phyloP scores from a whole-genome alignment of 2,888 invertebrate genomes.

The Asteroscopus sphinx region DNA sequence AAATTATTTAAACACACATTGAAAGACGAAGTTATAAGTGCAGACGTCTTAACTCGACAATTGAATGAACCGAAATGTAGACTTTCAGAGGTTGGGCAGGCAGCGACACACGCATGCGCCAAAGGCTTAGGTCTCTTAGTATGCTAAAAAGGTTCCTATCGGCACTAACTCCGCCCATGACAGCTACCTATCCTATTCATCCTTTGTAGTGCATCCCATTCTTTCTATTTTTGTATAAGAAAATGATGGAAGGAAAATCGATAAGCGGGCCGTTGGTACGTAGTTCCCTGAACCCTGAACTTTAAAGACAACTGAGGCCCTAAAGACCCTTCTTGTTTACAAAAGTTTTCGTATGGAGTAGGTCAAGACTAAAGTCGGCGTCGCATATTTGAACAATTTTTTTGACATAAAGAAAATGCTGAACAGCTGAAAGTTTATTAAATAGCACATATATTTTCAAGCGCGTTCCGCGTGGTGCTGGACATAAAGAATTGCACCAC shows the following conservation, averaged over 20 bases:
- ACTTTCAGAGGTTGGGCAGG: neutral
- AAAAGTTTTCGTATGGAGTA: neutral
- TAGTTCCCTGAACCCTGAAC: neutral
- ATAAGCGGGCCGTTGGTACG: too few species aligned
- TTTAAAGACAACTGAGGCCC: neutral
- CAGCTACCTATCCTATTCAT: constrained; percentile 14
- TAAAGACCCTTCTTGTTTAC: constrained; percentile 2
- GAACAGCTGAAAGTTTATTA: too few species aligned
- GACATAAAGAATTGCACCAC: too few species aligned
- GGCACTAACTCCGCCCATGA: constrained; percentile 16
- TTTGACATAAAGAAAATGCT: too few species aligned
- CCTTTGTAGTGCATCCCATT: constrained; percentile 1
- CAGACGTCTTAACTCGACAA: constrained; percentile 29
- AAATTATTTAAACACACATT: neutral
- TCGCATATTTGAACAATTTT: too few species aligned
- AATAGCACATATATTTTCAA: too few species aligned
- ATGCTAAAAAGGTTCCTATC: constrained; percentile 30
- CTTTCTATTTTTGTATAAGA: neutral
- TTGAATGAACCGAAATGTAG: constrained; percentile 30
- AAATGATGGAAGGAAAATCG: constrained; percentile 6
- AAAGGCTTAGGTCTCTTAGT: constrained; percentile 4
- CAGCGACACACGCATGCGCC: constrained; percentile 16
- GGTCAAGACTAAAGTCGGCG: constrained; percentile 3
- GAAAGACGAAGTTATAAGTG: neutral
- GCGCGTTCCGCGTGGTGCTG: too few species aligned